A percentile compares a stretch with the other conserved stretches of the same genome.
Evolutionary conservation across 2,888 invertebrate genomes (phyloP).

Genomic region (Acronicta alni): DNA sequence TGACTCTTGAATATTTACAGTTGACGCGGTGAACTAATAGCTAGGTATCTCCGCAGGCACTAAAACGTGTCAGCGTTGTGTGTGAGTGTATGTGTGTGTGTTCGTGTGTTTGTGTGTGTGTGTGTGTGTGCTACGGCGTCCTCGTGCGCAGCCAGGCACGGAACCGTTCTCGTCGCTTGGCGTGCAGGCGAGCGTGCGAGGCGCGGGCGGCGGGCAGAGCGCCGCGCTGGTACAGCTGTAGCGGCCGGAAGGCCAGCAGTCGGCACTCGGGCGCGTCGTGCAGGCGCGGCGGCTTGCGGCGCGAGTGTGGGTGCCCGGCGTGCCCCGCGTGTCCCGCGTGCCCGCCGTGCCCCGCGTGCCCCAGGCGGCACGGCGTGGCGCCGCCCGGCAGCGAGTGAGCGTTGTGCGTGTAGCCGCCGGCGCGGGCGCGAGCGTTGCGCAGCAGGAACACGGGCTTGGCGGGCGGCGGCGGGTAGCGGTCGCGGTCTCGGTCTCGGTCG

Average conservation of each 20-base stretch:
- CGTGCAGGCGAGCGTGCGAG: slow-evolving; percentile 68
- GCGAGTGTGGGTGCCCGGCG: slow-evolving; percentile 49
- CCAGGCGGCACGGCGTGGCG: slow-evolving; percentile 12
- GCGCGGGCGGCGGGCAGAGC: slow-evolving; percentile 71
- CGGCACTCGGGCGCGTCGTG: slow-evolving; percentile 62
- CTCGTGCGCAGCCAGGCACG: slow-evolving; percentile 40
- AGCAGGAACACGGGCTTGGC: slow-evolving; percentile 76
- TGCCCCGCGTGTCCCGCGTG: slow-evolving; percentile 9
- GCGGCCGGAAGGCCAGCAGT: slow-evolving; percentile 75
- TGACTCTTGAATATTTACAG: slow-evolving; percentile 35
- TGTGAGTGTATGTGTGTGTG: not conserved
- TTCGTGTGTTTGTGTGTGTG: too few species aligned
- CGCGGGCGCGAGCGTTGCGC: slow-evolving; percentile 75
- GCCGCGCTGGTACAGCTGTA: slow-evolving; percentile 77
- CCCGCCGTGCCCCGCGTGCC: too few species aligned
- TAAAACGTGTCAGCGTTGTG: slow-evolving; percentile 33
- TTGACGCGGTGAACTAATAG: slow-evolving; percentile 17
- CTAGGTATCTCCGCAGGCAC: slow-evolving; percentile 20
- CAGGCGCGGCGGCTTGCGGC: slow-evolving; percentile 74
- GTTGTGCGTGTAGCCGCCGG: slow-evolving; percentile 69
- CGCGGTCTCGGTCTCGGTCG: slow-evolving; percentile 29
- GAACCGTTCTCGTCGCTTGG: slow-evolving; percentile 46
- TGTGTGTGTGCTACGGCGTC: not conserved
- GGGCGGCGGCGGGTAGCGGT: slow-evolving; percentile 64
- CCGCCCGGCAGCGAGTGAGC: slow-evolving; percentile 52